phyloP scores from a whole-genome alignment of 1,140 invertebrate species.

The Drosophila parabipectinata region DNA sequence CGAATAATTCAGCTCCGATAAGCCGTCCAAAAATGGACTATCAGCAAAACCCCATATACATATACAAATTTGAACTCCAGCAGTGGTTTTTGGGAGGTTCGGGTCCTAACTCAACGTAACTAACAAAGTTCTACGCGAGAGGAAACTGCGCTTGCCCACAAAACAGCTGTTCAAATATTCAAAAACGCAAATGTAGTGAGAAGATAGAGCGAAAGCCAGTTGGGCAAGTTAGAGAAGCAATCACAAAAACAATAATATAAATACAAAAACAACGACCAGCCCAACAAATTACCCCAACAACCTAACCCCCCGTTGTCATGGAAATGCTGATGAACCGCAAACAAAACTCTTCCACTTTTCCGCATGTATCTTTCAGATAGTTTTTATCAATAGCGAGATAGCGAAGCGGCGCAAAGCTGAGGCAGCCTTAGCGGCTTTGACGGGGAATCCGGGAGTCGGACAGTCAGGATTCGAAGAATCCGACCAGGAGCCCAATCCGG shows the following conservation, averaged over 20 bases:
- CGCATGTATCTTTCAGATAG: slow-evolving; percentile 77
- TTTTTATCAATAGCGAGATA: slow-evolving; percentile 77
- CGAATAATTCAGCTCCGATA: slow-evolving; percentile 11
- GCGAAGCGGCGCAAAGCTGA: slow-evolving; percentile 59
- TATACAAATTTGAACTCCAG: slow-evolving; percentile 3
- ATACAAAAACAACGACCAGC: slow-evolving; percentile 10
- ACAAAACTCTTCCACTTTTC: slow-evolving; percentile 57
- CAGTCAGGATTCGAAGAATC: neutral
- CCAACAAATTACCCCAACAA: slow-evolving; percentile 10
- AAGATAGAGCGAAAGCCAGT: slow-evolving; percentile 1
- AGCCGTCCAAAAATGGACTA: slow-evolving; percentile 8
- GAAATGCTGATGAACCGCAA: slow-evolving; percentile 71
- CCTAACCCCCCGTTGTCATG: slow-evolving; percentile 36
- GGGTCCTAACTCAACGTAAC: slow-evolving; percentile 32
- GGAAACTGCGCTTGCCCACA: slow-evolving; percentile 43
- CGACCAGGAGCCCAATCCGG: slow-evolving; percentile 23
- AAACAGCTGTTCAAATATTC: slow-evolving; percentile 53
- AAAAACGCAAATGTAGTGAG: slow-evolving; percentile 26
- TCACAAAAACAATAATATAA: neutral
- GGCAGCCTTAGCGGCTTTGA: slow-evolving; percentile 27
- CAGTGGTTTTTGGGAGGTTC: slow-evolving; percentile 21
- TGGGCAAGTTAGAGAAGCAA: slow-evolving; percentile 2
- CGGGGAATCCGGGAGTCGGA: neutral
- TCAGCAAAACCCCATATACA: slow-evolving; percentile 4
- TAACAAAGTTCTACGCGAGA: slow-evolving; percentile 2